A percentile compares a stretch with the other conserved stretches of the same genome.
These are phyloP conservation scores for Uropetala carovei DNA, from an alignment of 2,888 invertebrate genomes.

Conservation along the genomic window DNA sequence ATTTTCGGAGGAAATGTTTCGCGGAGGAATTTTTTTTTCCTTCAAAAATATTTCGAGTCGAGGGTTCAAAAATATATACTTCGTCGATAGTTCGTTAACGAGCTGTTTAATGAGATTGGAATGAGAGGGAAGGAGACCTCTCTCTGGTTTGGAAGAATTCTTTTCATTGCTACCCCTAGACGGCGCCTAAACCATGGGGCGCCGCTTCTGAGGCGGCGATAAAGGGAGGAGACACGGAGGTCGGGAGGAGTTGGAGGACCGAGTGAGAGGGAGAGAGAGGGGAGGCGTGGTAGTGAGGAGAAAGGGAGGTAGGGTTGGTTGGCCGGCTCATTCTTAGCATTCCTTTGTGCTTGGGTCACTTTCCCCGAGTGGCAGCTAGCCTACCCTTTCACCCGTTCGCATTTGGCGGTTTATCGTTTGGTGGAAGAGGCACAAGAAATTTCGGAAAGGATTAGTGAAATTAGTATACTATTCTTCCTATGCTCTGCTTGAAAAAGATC, in stretches of 20 bases:
- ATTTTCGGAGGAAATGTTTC: neutral
- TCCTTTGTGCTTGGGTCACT: slow-evolving; percentile 61
- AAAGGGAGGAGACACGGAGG: neutral
- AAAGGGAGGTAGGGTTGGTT: neutral
- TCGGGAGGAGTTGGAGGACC: neutral
- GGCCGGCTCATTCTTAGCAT: slow-evolving; percentile 40
- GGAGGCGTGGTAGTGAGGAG: neutral
- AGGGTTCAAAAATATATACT: neutral
- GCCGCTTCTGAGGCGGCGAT: slow-evolving; percentile 37
- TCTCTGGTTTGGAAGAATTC: neutral
- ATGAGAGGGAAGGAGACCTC: neutral
- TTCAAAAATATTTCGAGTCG: too few species aligned
- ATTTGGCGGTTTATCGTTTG: neutral
- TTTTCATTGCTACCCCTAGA: slow-evolving; percentile 9
- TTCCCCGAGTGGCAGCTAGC: slow-evolving; percentile 6
- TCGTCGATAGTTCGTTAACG: neutral
- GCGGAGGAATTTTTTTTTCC: neutral
- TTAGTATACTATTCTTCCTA: neutral
- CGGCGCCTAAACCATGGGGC: slow-evolving; percentile 34
- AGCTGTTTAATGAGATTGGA: slow-evolving; percentile 6
- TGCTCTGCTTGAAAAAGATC: neutral
- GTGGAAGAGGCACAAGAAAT: neutral
- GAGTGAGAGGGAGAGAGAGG: neutral
- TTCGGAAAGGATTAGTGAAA: neutral
- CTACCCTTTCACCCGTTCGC: slow-evolving; percentile 4